These are phyloP conservation scores for Ormyrus pomaceus DNA, from an alignment of 2,888 invertebrate species.

Conservation along the genomic window DNA sequence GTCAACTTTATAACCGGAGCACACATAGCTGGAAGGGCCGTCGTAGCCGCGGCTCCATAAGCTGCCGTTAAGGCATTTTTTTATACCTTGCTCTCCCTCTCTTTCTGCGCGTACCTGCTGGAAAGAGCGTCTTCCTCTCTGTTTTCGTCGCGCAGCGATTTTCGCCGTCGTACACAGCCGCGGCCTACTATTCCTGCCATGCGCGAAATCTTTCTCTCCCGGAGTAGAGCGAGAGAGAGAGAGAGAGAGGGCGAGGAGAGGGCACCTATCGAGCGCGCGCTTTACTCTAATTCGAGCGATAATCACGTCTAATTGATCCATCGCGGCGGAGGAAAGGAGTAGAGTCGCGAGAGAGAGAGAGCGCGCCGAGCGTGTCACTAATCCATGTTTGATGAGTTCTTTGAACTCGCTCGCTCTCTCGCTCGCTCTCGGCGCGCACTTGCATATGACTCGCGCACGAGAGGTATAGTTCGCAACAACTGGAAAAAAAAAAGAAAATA, in stretches of 20 bases:
- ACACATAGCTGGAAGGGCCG: slow-evolving; percentile 4
- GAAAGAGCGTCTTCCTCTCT: neutral
- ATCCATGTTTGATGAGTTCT: slow-evolving; percentile 57
- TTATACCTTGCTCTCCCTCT: neutral
- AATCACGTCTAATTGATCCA: slow-evolving; percentile 44
- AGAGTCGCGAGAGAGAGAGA: neutral
- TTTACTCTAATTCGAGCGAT: slow-evolving; percentile 47
- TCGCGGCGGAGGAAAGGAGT: neutral
- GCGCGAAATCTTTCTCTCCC: neutral
- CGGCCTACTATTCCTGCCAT: neutral
- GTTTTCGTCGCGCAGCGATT: neutral
- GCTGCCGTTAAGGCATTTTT: neutral
- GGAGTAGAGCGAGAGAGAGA: neutral
- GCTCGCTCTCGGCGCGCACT: neutral
- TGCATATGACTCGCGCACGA: neutral
- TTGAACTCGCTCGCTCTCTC: slow-evolving; percentile 41
- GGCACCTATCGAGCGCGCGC: slow-evolving; percentile 28
- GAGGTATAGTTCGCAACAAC: neutral
- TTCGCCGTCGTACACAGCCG: too few relatives aligned
- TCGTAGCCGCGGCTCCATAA: neutral
- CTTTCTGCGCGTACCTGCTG: neutral
- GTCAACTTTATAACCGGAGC: slow-evolving; percentile 48
- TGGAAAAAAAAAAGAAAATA: slow-evolving; percentile 12
- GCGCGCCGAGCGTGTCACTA: slow-evolving; percentile 38
- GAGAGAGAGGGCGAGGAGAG: too few relatives aligned